Percentiles rank a stretch among this genome's conserved stretches.
Evolutionary conservation across 2,113 vertebrate species (phyloP).

Genomic region (Amazona guildingii): DNA sequence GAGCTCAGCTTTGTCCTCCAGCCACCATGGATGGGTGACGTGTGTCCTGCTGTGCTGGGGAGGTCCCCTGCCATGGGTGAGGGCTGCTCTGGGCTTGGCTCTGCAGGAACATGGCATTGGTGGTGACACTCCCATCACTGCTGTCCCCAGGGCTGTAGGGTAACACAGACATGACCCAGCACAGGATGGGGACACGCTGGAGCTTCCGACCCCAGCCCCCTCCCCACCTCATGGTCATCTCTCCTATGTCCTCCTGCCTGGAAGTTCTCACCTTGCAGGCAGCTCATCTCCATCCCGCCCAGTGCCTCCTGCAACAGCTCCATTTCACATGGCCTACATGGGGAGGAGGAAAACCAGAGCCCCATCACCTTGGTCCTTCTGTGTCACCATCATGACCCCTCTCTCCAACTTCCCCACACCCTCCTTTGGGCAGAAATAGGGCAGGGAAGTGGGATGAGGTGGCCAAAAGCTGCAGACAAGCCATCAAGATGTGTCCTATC

Average conservation of each 20-base stretch:
- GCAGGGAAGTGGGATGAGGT: not conserved
- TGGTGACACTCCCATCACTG: not conserved
- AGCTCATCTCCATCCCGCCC: slow-evolving; percentile 12
- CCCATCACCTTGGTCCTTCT: not conserved
- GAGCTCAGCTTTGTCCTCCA: not conserved
- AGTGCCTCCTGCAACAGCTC: slow-evolving; percentile 19
- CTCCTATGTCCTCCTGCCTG: rapidly evolving
- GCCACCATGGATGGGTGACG: rapidly evolving
- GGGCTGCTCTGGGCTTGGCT: not conserved
- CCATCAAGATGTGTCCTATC: not conserved
- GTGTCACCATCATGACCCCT: not conserved
- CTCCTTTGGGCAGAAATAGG: not conserved
- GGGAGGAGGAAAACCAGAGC: not conserved
- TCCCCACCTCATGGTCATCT: not conserved
- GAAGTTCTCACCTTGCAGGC: slow-evolving; percentile 7
- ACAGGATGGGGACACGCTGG: rapidly evolving
- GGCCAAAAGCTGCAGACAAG: not conserved
- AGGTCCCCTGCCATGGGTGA: rapidly evolving
- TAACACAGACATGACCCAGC: not conserved
- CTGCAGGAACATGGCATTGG: not conserved
- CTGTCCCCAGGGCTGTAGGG: not conserved
- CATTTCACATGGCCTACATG: not conserved
- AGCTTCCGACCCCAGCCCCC: not conserved
- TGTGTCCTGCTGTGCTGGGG: rapidly evolving
- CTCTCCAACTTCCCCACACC: not conserved